Percentiles rank a stretch among this genome's conserved stretches.
phyloP scores from a whole-genome alignment of 1,140 invertebrate genomes.

The Meloidogyne exigua region DNA sequence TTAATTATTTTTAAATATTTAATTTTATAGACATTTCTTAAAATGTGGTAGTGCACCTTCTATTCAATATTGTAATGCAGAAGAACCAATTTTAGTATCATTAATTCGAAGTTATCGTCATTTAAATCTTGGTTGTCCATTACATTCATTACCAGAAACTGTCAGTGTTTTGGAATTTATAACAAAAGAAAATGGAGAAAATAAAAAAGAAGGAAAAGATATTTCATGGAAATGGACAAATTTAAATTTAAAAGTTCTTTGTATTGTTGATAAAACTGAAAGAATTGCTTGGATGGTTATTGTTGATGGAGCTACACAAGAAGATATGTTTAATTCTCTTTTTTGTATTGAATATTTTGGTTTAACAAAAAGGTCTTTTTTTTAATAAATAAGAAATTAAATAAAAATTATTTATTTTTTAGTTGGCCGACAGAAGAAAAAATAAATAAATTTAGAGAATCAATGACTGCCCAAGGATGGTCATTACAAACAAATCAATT shows the following conservation, averaged over 20 bases:
- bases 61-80: conserved; percentile 19
- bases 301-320: neutral
- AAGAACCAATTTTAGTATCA: conserved; percentile 12
- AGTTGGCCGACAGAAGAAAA: conserved; percentile 17
- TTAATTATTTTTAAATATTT: neutral
- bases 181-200: neutral
- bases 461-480: conserved; percentile 28
- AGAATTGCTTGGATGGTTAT: conserved; percentile 7
- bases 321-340: conserved; percentile 20
- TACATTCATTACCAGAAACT: neutral
- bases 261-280: conserved; percentile 4
- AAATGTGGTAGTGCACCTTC: conserved; percentile 19
- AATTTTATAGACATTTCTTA: conserved; percentile 37
- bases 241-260: conserved; percentile 2
- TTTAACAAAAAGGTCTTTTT: conserved; percentile 2
- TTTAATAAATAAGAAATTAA: neutral
- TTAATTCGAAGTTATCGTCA: conserved; percentile 2
- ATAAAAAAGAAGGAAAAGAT: neutral
- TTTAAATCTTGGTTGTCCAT: conserved; percentile 12
- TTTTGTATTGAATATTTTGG: conserved; percentile 21
- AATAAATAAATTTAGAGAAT: conserved; percentile 21
- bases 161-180: conserved; percentile 1
- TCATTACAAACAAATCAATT: conserved; percentile 34
- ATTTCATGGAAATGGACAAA: neutral
- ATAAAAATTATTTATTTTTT: conserved; percentile 6